Percentiles rank a stretch among this genome's conserved stretches.
phyloP scores from a whole-genome alignment of 1,140 invertebrate genomes.

The Harpegnathos saltator region DNA sequence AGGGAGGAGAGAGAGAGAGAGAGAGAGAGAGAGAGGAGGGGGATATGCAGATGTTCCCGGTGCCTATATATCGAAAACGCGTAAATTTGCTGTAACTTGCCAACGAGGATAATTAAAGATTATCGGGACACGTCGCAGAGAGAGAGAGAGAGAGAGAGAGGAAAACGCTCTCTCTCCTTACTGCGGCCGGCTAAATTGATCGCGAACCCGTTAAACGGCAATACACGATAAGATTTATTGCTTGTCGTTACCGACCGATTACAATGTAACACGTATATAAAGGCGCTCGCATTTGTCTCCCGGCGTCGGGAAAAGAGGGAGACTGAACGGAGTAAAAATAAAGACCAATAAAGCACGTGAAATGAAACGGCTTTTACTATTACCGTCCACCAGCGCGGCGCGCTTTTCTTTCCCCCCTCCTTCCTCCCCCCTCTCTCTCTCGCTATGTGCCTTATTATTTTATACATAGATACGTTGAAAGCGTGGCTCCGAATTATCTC shows the following conservation, averaged over 20 bases:
- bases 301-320: neutral
- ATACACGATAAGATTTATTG: constrained; percentile 53
- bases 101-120: constrained; percentile 58
- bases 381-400: neutral
- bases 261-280: constrained; percentile 24
- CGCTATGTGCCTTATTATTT: neutral
- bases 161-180: constrained; percentile 14
- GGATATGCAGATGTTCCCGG: constrained; percentile 45
- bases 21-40: neutral
- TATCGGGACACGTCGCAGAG: constrained; percentile 31
- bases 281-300: constrained; percentile 20
- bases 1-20: constrained; percentile 6
- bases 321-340: constrained; percentile 25
- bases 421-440: neutral
- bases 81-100: constrained; percentile 58
- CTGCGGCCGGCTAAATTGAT: constrained; percentile 39
- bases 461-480: neutral
- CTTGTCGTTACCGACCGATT: constrained; percentile 28
- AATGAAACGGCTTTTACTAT: neutral
- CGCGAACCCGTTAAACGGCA: constrained; percentile 34
- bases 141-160: neutral
- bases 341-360: neutral
- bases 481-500: too few relatives aligned
- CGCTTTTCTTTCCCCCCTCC: neutral
- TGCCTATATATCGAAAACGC: constrained; percentile 54